A percentile compares a stretch with the other conserved stretches of the same genome.
Evolutionary conservation across 1,140 invertebrate species (phyloP).

Genomic region (Hypsibius dujardini): DNA sequence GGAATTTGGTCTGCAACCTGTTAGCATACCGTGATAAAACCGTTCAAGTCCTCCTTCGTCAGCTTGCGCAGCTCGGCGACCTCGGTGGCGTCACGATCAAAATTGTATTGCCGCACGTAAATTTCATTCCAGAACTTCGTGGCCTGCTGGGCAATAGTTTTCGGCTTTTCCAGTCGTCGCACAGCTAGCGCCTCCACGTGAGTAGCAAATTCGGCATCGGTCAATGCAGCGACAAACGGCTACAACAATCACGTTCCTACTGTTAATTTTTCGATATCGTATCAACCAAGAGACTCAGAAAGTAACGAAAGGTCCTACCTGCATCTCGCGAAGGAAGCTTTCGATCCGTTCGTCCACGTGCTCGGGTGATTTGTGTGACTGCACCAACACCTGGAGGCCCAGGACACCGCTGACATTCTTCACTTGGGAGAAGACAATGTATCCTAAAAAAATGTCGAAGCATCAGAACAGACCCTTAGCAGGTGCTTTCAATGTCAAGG

Average conservation of each 20-base stretch:
- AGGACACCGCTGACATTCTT: slow-evolving; percentile 60
- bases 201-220: slow-evolving; percentile 58
- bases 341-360: slow-evolving; percentile 11
- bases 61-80: slow-evolving; percentile 59
- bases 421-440: slow-evolving; percentile 75
- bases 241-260: slow-evolving; percentile 30
- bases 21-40: slow-evolving; percentile 53
- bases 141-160: slow-evolving; percentile 52
- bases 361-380: slow-evolving; percentile 32
- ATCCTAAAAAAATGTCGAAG: slow-evolving; percentile 43
- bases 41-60: slow-evolving; percentile 56
- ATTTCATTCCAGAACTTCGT: slow-evolving; percentile 69
- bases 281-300: too few relatives aligned
- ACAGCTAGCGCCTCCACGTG: slow-evolving; percentile 61
- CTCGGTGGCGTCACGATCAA: slow-evolving; percentile 66
- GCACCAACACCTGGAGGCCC: slow-evolving; percentile 68
- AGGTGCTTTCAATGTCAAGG: not conserved
- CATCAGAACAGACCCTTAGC: slow-evolving; percentile 17
- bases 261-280: too few relatives aligned
- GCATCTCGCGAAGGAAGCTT: slow-evolving; percentile 16
- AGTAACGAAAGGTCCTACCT: not conserved
- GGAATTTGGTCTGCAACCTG: too few relatives aligned
- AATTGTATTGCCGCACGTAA: slow-evolving; percentile 66
- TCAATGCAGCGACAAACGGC: slow-evolving; percentile 52
- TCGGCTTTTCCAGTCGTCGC: slow-evolving; percentile 69